Evolutionary conservation across 2,888 invertebrate species (phyloP).

Genomic region (Tetanocera ferruginea): DNA sequence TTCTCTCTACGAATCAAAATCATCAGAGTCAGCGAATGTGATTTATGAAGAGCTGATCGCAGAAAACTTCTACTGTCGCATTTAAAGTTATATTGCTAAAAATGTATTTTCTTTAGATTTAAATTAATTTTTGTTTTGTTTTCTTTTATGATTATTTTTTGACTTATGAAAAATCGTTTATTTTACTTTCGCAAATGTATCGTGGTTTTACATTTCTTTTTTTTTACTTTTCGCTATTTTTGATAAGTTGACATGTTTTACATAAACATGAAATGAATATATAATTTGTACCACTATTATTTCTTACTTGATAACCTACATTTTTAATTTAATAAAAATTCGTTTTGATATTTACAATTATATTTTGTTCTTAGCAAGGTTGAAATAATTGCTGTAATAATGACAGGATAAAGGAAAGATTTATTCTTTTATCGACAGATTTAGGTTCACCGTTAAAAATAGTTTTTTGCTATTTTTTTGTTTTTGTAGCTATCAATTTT

Average conservation of each 20-base stretch:
- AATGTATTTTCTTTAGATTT: background rate
- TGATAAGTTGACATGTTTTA: background rate
- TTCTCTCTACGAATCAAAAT: slow-evolving; percentile 46
- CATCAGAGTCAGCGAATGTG: slow-evolving; percentile 16
- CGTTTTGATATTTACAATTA: background rate
- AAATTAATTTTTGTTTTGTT: background rate
- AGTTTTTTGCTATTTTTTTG: too few species aligned
- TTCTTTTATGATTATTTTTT: background rate
- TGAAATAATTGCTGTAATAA: too few species aligned
- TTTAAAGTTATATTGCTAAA: slow-evolving; percentile 30
- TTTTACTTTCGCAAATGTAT: background rate
- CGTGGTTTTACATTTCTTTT: slow-evolving; percentile 9
- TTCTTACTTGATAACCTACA: background rate
- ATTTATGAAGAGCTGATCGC: slow-evolving; percentile 47
- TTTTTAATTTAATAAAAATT: background rate
- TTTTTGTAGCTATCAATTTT: too few species aligned
- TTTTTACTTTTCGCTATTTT: background rate
- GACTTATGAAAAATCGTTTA: background rate
- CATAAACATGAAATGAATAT: slow-evolving; percentile 6
- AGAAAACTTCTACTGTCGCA: slow-evolving; percentile 43
- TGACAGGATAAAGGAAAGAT: too few species aligned
- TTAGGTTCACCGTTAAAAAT: too few species aligned
- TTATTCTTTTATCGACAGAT: too few species aligned
- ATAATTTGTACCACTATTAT: background rate
- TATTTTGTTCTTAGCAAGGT: background rate